Conservation (phyloP, 2,113 vertebrate species). For the Bagarius yarrelli region DNA sequence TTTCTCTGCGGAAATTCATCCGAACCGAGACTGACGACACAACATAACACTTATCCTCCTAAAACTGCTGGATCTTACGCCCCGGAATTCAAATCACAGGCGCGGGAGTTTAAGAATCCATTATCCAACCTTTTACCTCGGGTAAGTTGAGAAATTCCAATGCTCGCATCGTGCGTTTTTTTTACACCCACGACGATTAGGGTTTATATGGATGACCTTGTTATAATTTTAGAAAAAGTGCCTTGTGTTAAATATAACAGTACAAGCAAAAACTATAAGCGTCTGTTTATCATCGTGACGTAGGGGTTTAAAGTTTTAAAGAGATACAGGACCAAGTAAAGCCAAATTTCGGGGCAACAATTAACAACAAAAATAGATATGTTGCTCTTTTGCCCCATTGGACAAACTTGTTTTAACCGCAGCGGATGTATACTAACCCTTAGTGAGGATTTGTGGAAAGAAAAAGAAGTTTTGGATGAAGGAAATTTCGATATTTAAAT, state of each 20-base stretch:
- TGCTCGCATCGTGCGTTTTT: not conserved
- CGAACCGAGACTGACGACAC: not conserved
- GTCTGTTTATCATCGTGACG: constrained; percentile 22
- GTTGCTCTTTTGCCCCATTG: too few relatives aligned
- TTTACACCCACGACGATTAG: not conserved
- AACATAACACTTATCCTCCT: not conserved
- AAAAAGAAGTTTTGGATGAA: constrained; percentile 12
- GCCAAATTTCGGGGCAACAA: not conserved
- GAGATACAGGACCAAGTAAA: not conserved
- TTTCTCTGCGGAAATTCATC: not conserved
- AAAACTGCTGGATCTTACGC: constrained; percentile 41
- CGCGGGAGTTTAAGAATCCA: constrained; percentile 22
- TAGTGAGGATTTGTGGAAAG: not conserved
- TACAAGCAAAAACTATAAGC: not conserved
- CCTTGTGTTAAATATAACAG: not conserved
- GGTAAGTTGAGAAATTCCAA: constrained; percentile 51
- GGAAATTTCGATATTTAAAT: too few relatives aligned
- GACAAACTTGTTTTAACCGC: not conserved
- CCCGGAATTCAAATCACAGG: constrained; percentile 25
- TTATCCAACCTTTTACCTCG: constrained; percentile 16
- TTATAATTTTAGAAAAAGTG: not conserved
- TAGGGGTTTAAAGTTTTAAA: constrained; percentile 5
- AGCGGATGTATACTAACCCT: not conserved
- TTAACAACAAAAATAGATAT: not conserved
- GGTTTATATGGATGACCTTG: not conserved